A percentile compares a stretch with the other conserved stretches of the same genome.
These are phyloP conservation scores for Leptinotarsa lineolata DNA, from an alignment of 1,140 invertebrate species.

Conservation along the genomic window DNA sequence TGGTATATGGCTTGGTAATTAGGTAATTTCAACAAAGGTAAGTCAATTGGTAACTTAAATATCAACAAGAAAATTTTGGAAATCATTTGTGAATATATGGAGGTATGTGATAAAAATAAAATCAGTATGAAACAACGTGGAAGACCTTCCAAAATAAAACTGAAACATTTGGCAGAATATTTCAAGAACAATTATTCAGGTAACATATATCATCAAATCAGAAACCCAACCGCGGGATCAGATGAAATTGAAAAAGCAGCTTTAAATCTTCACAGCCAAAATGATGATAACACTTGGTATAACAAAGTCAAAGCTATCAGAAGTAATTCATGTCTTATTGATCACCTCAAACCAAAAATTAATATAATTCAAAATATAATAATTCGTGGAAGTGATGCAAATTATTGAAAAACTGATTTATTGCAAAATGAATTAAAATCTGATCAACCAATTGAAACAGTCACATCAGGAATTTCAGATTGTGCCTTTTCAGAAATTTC, in stretches of 20 bases:
- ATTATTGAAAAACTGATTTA: no score
- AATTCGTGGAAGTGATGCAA: not conserved
- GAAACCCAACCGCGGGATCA: conserved; percentile 5
- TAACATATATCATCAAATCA: conserved; percentile 18
- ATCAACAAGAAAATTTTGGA: not conserved
- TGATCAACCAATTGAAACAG: no score
- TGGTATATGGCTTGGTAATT: not conserved
- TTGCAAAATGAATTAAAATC: no score
- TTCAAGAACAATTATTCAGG: not conserved
- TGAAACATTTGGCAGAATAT: not conserved
- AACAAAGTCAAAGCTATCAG: not conserved
- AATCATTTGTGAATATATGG: not conserved
- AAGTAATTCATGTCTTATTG: not conserved
- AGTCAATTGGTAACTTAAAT: not conserved
- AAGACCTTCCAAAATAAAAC: not conserved
- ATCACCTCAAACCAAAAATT: not conserved
- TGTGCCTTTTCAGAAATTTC: no score
- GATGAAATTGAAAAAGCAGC: conserved; percentile 18
- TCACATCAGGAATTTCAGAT: no score
- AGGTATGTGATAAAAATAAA: not conserved
- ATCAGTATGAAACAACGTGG: not conserved
- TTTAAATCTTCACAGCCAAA: not conserved
- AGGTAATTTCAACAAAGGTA: not conserved
- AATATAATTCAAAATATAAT: conserved; percentile 11
- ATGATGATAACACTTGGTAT: conserved; percentile 9